phyloP scores from a whole-genome alignment of 2,888 invertebrate genomes.

The Capitulum mitella region DNA sequence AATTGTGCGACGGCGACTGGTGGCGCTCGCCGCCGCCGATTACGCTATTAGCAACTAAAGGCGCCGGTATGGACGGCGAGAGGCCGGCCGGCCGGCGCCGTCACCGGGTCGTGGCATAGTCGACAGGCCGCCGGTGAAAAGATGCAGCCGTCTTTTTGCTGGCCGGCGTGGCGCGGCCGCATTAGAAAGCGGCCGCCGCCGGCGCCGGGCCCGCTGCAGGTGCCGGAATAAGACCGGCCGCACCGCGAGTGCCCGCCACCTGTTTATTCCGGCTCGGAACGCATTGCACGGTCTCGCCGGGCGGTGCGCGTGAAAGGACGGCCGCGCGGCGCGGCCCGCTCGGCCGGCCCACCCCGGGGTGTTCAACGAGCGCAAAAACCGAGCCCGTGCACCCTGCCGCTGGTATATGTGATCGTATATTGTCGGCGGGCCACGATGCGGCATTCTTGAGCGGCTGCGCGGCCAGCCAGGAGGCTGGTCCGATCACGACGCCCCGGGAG shows the following conservation, averaged over 20 bases:
- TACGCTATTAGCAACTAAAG: not conserved
- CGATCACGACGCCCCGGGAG: not conserved
- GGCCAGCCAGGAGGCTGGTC: not conserved
- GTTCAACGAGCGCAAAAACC: conserved; percentile 18
- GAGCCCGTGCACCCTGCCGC: conserved; percentile 2
- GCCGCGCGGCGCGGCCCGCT: not conserved
- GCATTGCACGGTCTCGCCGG: not conserved
- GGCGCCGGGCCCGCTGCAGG: not conserved
- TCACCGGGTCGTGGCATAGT: not conserved
- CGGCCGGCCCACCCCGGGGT: conserved; percentile 4
- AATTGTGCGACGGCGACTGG: conserved; percentile 4
- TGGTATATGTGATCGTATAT: conserved; percentile 23
- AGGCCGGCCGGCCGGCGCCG: not conserved
- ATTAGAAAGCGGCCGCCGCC: conserved; percentile 9
- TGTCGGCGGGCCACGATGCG: conserved; percentile 7
- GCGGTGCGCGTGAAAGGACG: conserved; percentile 1
- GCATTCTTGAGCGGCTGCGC: not conserved
- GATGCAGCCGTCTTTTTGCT: conserved; percentile 12
- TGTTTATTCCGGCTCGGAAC: conserved; percentile 10
- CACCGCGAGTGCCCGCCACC: not conserved
- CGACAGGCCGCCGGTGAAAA: not conserved
- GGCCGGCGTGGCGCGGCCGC: not conserved
- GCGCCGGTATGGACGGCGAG: not conserved
- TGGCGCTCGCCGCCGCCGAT: not conserved
- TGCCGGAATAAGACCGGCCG: conserved; percentile 2